Base-by-base conservation (phyloP, 1,140 invertebrate genomes). In the Platyura marginata region DNA sequence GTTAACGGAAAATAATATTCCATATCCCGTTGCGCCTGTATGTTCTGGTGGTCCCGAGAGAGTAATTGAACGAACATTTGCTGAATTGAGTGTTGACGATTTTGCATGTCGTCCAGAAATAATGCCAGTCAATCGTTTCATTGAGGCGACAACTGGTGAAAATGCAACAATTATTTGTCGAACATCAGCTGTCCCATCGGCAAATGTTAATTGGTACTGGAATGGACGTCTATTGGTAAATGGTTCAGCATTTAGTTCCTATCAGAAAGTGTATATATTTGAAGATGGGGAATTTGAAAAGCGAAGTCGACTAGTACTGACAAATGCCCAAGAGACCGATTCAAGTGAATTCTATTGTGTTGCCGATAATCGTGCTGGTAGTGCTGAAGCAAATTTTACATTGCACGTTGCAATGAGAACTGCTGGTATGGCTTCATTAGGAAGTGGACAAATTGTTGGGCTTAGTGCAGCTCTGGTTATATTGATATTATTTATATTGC, bases 321-420 rank as follows among this genome's bases (percentile, higher is more conserved):
- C 81, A 21, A 85, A 89, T 55, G 81, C 86, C 11, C 81, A 84
- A 54, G 81, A 89, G 55, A 74, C 81, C 5, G 89, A 95, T 57
- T 80, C 82, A 21, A 84, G 78, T 21, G 83, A 88, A 49, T 94
- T 94, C 64, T 81, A 81, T 51, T 95, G 91, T 59, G 75, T 88
- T 1, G 88, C 87, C 13, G 82, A 89, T 54, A 96, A 96, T 61
- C 73, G 79, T 42, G 89, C 85, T 9, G 93, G 92, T 2, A 84
- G 77, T 53, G 82, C 85, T n/a, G 82, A 89, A 64, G 81, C 84
- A 1, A 92, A 92, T 57, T 90, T 89, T 52, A 91, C 87, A 6
- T 65, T 92, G 10, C 77, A 84, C 52, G 80, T 92, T 23, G 76
- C 77, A 21, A 69, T 83, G 52, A 67, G 76, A 33, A 71, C 80